Evolutionary conservation across 2,797 vertebrate genomes (phyloP).

Genomic region (Lepilemur septentrionalis): DNA sequence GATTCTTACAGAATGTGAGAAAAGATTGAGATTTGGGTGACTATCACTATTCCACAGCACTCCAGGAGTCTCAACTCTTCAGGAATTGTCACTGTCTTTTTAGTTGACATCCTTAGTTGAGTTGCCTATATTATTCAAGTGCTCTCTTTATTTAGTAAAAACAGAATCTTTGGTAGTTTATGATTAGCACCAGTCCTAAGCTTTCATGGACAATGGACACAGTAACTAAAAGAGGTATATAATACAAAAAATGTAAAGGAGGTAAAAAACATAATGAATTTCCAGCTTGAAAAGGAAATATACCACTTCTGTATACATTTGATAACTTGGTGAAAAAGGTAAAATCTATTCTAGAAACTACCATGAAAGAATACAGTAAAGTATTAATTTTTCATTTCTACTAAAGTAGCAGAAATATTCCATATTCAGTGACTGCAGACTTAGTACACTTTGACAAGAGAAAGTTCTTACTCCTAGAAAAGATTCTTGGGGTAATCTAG

Average conservation of each 20-base stretch:
- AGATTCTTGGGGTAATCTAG: neutral
- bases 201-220: neutral
- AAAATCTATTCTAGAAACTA: neutral
- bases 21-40: neutral
- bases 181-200: constrained; percentile 34
- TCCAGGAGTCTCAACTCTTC: neutral
- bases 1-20: neutral
- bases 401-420: neutral
- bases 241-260: constrained; percentile 18
- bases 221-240: constrained; percentile 24
- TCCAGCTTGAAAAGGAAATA: neutral
- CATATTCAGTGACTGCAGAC: neutral
- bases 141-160: constrained; percentile 6
- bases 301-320: neutral
- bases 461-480: neutral
- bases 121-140: neutral
- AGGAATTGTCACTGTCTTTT: neutral
- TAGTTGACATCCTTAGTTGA: neutral
- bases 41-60: neutral
- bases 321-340: neutral
- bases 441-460: neutral
- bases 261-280: neutral
- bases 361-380: constrained; percentile 19
- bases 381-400: constrained; percentile 2
- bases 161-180: neutral